Evolutionary conservation across 2,888 invertebrate genomes (phyloP).

Genomic region (Acrobasis consociella): DNA sequence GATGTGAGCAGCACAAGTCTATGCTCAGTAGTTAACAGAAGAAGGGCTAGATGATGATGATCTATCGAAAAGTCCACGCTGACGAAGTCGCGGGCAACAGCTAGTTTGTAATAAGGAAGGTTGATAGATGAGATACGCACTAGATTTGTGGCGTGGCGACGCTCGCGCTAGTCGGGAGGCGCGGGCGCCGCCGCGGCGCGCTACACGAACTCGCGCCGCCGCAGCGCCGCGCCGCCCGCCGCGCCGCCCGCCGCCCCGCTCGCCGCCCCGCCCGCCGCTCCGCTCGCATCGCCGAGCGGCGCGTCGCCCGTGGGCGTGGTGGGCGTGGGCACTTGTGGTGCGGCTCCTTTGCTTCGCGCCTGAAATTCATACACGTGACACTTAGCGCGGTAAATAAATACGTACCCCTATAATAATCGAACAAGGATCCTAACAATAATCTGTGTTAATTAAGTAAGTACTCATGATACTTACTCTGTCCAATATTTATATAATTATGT

Average conservation of each 20-base stretch:
- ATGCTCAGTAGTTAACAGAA: too few relatives aligned
- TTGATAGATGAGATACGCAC: background rate
- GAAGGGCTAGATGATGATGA: too few relatives aligned
- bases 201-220: slow-evolving; percentile 57
- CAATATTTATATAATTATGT: too few relatives aligned
- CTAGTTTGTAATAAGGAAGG: too few relatives aligned
- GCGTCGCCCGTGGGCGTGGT: slow-evolving; percentile 39
- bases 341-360: slow-evolving; percentile 70
- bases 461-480: too few relatives aligned
- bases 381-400: background rate
- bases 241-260: slow-evolving; percentile 32
- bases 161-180: slow-evolving; percentile 35
- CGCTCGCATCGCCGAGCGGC: slow-evolving; percentile 27
- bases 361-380: slow-evolving; percentile 32
- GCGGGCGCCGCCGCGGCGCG: slow-evolving; percentile 56
- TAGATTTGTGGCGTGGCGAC: background rate
- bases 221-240: slow-evolving; percentile 39
- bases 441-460: too few relatives aligned
- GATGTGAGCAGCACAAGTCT: too few relatives aligned
- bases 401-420: too few relatives aligned
- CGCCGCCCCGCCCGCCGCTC: slow-evolving; percentile 25
- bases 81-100: too few relatives aligned
- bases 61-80: too few relatives aligned
- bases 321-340: slow-evolving; percentile 65
- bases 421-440: too few relatives aligned